A percentile compares a stretch with the other conserved stretches of the same genome.
Conservation (phyloP, 2,113 vertebrate species). For the Channa argus region DNA sequence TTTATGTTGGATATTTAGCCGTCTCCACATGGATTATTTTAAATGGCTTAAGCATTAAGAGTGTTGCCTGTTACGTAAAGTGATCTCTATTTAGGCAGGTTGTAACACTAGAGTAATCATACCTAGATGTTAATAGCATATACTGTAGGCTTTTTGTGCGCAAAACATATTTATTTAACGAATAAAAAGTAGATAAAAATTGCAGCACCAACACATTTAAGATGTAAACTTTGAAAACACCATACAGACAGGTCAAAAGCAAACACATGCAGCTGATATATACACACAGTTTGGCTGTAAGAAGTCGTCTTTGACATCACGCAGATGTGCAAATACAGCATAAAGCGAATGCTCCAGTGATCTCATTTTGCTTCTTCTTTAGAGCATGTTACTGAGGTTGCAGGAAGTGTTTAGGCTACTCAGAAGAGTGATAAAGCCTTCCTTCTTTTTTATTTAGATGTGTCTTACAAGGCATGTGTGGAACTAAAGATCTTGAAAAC, state of each 20-base stretch:
- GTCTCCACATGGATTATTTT: too few species aligned
- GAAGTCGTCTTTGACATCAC: constrained; percentile 33
- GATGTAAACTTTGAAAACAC: not conserved
- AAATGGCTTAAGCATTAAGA: too few species aligned
- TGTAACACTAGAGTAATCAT: not conserved
- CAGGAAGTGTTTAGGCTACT: not conserved
- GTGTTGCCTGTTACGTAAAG: too few species aligned
- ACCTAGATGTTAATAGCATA: not conserved
- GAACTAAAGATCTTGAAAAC: constrained; percentile 19
- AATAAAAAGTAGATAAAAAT: constrained; percentile 7
- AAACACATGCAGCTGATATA: not conserved
- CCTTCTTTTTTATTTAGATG: constrained; percentile 25
- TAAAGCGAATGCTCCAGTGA: constrained; percentile 13
- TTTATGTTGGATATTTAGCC: too few species aligned
- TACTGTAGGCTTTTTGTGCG: constrained; percentile 45
- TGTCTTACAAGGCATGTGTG: not conserved
- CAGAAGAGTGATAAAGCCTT: constrained; percentile 4
- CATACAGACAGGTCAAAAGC: not conserved
- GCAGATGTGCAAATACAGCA: constrained; percentile 54
- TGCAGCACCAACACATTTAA: not conserved
- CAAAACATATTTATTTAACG: constrained; percentile 23
- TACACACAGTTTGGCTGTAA: not conserved
- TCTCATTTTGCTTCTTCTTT: not conserved
- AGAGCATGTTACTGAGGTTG: not conserved
- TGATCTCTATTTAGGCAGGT: not conserved